Evolutionary conservation across 2,888 invertebrate genomes (phyloP).

Genomic region (Byasa hedistus): DNA sequence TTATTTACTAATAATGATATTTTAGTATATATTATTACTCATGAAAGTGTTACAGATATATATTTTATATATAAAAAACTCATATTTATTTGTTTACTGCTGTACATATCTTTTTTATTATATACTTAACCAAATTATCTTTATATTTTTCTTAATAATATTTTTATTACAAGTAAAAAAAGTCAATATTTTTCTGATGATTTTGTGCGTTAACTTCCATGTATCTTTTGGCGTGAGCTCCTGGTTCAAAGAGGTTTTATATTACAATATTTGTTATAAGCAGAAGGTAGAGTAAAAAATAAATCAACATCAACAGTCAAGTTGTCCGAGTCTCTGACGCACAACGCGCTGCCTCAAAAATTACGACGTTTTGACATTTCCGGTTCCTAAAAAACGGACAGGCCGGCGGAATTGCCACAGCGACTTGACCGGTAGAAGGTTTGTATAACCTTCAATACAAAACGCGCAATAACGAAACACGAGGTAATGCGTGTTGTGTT

Average conservation of each 20-base stretch:
- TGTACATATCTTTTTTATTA: too few species aligned
- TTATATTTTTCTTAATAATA: too few species aligned
- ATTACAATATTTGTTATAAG: background rate
- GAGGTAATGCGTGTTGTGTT: background rate
- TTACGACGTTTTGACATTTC: slow-evolving; percentile 43
- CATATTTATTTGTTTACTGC: too few species aligned
- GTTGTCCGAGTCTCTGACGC: slow-evolving; percentile 31
- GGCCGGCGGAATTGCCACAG: slow-evolving; percentile 33
- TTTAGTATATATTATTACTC: too few species aligned
- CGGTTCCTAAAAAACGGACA: slow-evolving; percentile 40
- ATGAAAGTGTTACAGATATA: too few species aligned
- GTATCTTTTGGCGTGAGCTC: too few species aligned
- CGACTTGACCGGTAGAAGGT: slow-evolving; percentile 28
- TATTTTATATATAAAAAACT: too few species aligned
- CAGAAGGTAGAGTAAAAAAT: slow-evolving; percentile 9
- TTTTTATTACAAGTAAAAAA: too few species aligned
- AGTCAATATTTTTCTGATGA: too few species aligned
- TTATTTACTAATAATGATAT: too few species aligned
- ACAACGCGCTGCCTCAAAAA: slow-evolving; percentile 37
- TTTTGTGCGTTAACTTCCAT: background rate
- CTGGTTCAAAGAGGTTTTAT: background rate
- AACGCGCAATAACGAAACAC: slow-evolving; percentile 5
- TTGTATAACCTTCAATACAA: slow-evolving; percentile 27
- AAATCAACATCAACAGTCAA: slow-evolving; percentile 26
- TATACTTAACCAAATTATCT: too few species aligned